Percentiles rank a stretch among this genome's conserved stretches.
These are phyloP conservation scores for Phasianus colchicus DNA, from an alignment of 2,113 vertebrate species.

Conservation along the genomic window DNA sequence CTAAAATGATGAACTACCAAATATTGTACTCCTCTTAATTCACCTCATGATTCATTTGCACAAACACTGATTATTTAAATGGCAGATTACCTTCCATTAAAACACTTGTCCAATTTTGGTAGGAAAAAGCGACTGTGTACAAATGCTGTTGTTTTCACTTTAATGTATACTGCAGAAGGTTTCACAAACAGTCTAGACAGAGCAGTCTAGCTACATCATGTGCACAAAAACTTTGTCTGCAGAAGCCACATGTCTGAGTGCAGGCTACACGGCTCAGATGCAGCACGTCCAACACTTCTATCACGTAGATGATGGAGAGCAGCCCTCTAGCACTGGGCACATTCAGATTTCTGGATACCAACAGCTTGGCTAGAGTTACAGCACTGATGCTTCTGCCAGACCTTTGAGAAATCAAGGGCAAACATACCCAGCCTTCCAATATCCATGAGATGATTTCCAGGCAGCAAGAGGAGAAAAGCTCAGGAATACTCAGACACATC, in stretches of 20 bases:
- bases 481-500: background rate
- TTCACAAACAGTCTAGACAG: background rate
- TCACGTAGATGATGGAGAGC: fast-evolving
- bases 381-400: background rate
- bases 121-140: background rate
- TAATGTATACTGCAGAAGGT: background rate
- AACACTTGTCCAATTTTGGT: background rate
- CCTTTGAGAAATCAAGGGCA: background rate
- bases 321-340: background rate
- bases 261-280: fast-evolving
- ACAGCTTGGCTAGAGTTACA: background rate
- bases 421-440: background rate
- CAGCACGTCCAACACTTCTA: background rate
- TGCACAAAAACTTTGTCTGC: background rate
- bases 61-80: slow-evolving; percentile 21
- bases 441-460: background rate
- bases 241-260: background rate
- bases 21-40: slow-evolving; percentile 24
- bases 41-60: slow-evolving; percentile 41
- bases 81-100: background rate
- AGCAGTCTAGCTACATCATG: background rate
- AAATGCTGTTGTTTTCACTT: background rate
- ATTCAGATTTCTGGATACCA: background rate
- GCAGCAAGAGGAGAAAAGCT: background rate
- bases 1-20: slow-evolving; percentile 12